Base-by-base conservation (phyloP, 53 echinoderm and acorn worm species). In the Holothuria scabra region DNA sequence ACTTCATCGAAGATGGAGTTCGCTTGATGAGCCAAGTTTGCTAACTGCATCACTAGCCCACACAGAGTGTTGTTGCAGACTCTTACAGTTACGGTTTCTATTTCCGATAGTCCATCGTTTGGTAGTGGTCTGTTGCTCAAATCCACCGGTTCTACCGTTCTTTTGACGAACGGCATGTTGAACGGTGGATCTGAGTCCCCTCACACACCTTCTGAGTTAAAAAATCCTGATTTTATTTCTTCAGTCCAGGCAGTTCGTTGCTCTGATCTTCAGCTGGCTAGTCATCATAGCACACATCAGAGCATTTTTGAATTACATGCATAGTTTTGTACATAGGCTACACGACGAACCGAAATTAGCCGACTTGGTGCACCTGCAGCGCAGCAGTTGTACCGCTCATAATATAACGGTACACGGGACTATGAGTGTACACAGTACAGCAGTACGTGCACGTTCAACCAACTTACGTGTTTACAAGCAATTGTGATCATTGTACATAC, bases 131-230 rank as follows among this genome's bases (percentile, higher is more conserved):
- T 92, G 85, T 92, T 87, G 82, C 97, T 97, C 79, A 97, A 76
- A 71, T 87, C 57, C 16, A 87, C 86, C 31, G 97, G 97, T 56
- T 97, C 92, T 30, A 97, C 85, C 57, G 86, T 82, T 56, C 97
- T 83, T 82, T 94, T 97, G 26, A 94, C 90, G 84, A 94, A 97
- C 85, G 97, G 97, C 97, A 97, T 97, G 67, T 72, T 93, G 89
- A 78, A 78, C 26, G 30, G 72, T 33, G 46, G 72, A 72, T 72
- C 25, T 72, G 72, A 72, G 72, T 52, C 52, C 52, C 52, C 52
- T 52, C 52, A 52, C 52, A 18, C 52, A 52, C 0, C 52, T 18
- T 52, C 18, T 16, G 16, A 18, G 16, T 16, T 3, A 18, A 52
- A 16, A 52, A 52, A 52, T 52, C 18, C 52, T 18, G 16, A 52